A percentile compares a stretch with the other conserved stretches of the same genome.
Evolutionary conservation across 2,888 invertebrate species (phyloP).

Genomic region (Hypercompe scribonia): DNA sequence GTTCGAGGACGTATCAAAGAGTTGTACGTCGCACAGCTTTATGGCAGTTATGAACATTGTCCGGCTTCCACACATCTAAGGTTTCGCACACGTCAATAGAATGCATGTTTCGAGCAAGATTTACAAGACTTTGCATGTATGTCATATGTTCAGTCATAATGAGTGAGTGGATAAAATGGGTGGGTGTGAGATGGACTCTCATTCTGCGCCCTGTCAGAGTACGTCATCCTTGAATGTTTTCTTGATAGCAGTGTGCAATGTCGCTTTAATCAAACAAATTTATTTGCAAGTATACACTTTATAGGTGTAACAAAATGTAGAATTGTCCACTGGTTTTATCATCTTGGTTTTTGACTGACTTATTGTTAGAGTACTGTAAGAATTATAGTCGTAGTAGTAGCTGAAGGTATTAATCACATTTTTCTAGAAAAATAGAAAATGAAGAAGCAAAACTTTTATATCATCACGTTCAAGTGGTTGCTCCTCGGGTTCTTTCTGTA

Average conservation of each 20-base stretch:
- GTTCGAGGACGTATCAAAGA: conserved; percentile 11
- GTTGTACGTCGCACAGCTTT: conserved; percentile 22
- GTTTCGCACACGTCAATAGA: conserved; percentile 45
- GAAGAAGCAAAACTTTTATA: too few relatives aligned
- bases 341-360: neutral
- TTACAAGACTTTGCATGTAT: conserved; percentile 21
- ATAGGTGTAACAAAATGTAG: too few relatives aligned
- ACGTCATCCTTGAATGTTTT: too few relatives aligned
- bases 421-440: too few relatives aligned
- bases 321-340: too few relatives aligned
- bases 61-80: conserved; percentile 41
- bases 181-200: neutral
- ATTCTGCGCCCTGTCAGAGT: neutral
- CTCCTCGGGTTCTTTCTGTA: too few relatives aligned
- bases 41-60: conserved; percentile 33
- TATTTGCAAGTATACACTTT: too few relatives aligned
- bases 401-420: neutral
- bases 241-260: too few relatives aligned
- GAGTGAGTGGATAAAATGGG: neutral
- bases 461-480: too few relatives aligned
- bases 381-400: neutral
- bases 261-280: too few relatives aligned
- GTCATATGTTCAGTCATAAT: neutral
- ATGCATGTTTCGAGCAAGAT: conserved; percentile 26
- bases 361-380: neutral